Evolutionary conservation across 2,888 invertebrate genomes (phyloP).

Genomic region (Schizaphis graminum): DNA sequence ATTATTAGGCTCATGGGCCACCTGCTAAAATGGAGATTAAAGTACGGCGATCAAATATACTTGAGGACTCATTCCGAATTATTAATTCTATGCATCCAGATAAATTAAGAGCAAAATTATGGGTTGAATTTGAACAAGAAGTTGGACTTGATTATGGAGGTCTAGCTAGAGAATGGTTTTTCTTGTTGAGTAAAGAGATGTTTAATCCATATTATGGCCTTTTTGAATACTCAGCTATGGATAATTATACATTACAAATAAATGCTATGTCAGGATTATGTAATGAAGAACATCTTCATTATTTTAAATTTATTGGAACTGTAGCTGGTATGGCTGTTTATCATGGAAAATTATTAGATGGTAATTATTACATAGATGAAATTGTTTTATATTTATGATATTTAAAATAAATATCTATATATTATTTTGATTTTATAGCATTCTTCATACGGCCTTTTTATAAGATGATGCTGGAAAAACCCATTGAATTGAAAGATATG

Average conservation of each 20-base stretch:
- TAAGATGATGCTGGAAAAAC: slow-evolving; percentile 98
- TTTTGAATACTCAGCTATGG: slow-evolving; percentile 99
- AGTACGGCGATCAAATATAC: slow-evolving; percentile 85
- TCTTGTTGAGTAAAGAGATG: slow-evolving; percentile 98
- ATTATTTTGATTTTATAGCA: slow-evolving; percentile 75
- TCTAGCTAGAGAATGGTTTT: slow-evolving; percentile 98
- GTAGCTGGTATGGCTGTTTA: slow-evolving; percentile 99
- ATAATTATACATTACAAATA: slow-evolving; percentile 98
- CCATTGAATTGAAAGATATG: slow-evolving; percentile 96
- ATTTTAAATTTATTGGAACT: slow-evolving; percentile 98
- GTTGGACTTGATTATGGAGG: slow-evolving; percentile 97
- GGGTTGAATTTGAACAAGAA: slow-evolving; percentile 99
- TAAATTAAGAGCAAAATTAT: slow-evolving; percentile 95
- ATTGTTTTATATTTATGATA: background rate
- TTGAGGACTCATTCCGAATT: slow-evolving; percentile 97
- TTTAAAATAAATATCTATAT: slow-evolving; percentile 23
- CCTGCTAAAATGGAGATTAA: slow-evolving; percentile 99
- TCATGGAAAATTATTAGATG: slow-evolving; percentile 97
- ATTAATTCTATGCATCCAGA: slow-evolving; percentile 93
- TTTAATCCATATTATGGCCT: slow-evolving; percentile 99
- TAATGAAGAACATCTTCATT: slow-evolving; percentile 97
- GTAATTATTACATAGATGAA: slow-evolving; percentile 73
- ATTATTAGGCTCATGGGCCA: slow-evolving; percentile 65
- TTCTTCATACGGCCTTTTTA: slow-evolving; percentile 99
- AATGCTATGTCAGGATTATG: slow-evolving; percentile 98